These are phyloP conservation scores for Cyclophora albipunctata DNA, from an alignment of 2,888 invertebrate genomes.

Conservation along the genomic window DNA sequence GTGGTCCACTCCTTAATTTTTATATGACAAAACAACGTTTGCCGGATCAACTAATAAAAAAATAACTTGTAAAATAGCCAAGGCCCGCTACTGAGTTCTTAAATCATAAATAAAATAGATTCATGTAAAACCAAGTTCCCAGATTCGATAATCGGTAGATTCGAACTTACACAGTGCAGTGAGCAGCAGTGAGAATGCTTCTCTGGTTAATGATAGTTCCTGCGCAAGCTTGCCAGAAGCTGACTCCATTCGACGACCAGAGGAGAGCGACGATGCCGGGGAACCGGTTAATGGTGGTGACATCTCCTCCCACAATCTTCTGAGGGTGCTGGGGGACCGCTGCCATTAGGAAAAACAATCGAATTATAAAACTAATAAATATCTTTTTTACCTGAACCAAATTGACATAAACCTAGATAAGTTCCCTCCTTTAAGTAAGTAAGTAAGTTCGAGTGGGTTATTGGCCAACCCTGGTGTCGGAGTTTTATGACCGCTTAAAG, in stretches of 20 bases:
- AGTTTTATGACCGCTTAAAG: too few species aligned
- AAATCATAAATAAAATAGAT: too few species aligned
- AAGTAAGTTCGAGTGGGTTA: too few species aligned
- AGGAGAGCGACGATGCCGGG: conserved; percentile 24
- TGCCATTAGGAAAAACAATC: conserved; percentile 4
- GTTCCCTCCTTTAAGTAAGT: too few species aligned
- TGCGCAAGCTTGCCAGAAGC: conserved; percentile 21
- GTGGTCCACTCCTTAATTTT: too few species aligned
- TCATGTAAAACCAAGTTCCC: too few species aligned
- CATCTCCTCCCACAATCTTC: conserved; percentile 32
- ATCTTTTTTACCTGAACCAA: not conserved
- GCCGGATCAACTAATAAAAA: too few species aligned
- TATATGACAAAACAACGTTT: too few species aligned
- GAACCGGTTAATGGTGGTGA: conserved; percentile 26
- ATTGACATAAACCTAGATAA: too few species aligned
- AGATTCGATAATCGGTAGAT: not conserved
- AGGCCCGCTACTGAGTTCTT: too few species aligned
- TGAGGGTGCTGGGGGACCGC: conserved; percentile 21
- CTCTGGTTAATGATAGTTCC: conserved; percentile 33
- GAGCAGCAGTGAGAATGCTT: conserved; percentile 36
- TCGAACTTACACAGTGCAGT: conserved; percentile 32
- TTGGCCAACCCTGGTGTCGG: too few species aligned
- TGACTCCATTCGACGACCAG: conserved; percentile 5
- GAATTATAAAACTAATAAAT: conserved; percentile 1
- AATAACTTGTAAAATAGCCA: too few species aligned